These are phyloP conservation scores for Nycticryphes semicollaris DNA, from an alignment of 2,113 vertebrate species.

Conservation along the genomic window DNA sequence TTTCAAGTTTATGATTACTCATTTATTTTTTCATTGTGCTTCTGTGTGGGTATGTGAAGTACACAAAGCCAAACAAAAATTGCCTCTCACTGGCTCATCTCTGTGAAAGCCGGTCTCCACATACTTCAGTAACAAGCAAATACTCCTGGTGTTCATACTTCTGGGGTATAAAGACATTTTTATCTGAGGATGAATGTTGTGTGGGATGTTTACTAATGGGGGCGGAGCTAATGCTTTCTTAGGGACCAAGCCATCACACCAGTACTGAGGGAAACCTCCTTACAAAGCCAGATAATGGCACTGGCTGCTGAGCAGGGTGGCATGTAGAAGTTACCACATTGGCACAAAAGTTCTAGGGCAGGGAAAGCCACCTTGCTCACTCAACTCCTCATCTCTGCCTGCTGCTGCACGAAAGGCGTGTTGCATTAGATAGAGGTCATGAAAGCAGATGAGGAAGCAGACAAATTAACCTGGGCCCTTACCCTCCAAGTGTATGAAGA, in stretches of 20 bases:
- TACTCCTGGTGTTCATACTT: neutral
- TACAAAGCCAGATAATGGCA: neutral
- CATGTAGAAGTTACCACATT: neutral
- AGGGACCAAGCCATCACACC: neutral
- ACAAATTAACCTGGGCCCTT: neutral
- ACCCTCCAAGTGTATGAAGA: neutral
- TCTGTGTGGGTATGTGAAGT: neutral
- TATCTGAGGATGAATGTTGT: neutral
- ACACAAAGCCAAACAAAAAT: neutral
- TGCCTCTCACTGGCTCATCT: neutral
- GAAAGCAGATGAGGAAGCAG: neutral
- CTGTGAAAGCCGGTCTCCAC: neutral
- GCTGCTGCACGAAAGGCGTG: neutral
- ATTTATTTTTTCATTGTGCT: neutral
- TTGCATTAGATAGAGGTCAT: neutral
- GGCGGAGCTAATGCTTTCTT: neutral
- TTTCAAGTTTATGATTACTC: neutral
- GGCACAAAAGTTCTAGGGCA: neutral
- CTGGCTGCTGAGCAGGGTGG: fast-evolving
- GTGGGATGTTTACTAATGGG: neutral
- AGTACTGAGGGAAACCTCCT: neutral
- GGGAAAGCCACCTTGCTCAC: neutral
- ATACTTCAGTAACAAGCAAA: neutral
- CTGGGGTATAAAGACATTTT: neutral
- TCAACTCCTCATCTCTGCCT: neutral